These are phyloP conservation scores for Siderastrea radians DNA, from an alignment of 92 coral and sea anemone genomes.

Conservation along the genomic window DNA sequence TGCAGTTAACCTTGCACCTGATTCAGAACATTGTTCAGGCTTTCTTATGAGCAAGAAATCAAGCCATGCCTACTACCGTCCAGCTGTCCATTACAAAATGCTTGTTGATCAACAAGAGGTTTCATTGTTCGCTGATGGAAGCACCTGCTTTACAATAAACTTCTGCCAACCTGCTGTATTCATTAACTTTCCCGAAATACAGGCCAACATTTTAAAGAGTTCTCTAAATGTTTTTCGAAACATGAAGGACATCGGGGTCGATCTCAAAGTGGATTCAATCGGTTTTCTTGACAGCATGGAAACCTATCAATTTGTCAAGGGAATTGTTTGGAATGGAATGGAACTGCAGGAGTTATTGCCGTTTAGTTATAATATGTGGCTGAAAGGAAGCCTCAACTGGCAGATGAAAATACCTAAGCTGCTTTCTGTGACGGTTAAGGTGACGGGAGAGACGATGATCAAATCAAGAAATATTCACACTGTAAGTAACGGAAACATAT, in stretches of 20 bases:
- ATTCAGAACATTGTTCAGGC: constrained; percentile 26
- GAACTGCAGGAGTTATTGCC: not conserved
- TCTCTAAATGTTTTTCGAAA: constrained; percentile 25
- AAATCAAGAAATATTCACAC: not conserved
- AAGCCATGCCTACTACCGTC: constrained; percentile 26
- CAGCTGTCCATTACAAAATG: constrained; percentile 19
- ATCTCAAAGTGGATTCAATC: constrained; percentile 33
- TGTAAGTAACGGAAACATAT: constrained; percentile 9
- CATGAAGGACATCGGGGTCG: constrained; percentile 45
- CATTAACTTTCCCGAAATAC: constrained; percentile 13
- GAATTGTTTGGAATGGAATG: constrained; percentile 58
- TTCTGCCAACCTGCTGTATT: constrained; percentile 49
- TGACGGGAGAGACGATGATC: constrained; percentile 5
- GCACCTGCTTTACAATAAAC: constrained; percentile 48
- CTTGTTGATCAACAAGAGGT: constrained; percentile 25
- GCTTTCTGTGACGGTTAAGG: not conserved
- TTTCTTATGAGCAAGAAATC: constrained; percentile 31
- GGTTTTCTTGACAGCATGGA: constrained; percentile 21
- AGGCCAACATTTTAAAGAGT: not conserved
- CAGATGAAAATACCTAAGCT: not conserved
- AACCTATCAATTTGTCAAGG: not conserved
- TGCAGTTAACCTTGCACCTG: constrained; percentile 22
- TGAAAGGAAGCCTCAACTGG: constrained; percentile 36
- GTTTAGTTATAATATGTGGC: constrained; percentile 47
- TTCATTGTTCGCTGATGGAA: constrained; percentile 4